phyloP scores from a whole-genome alignment of 2,888 invertebrate genomes.

The Ditula angustiorana region DNA sequence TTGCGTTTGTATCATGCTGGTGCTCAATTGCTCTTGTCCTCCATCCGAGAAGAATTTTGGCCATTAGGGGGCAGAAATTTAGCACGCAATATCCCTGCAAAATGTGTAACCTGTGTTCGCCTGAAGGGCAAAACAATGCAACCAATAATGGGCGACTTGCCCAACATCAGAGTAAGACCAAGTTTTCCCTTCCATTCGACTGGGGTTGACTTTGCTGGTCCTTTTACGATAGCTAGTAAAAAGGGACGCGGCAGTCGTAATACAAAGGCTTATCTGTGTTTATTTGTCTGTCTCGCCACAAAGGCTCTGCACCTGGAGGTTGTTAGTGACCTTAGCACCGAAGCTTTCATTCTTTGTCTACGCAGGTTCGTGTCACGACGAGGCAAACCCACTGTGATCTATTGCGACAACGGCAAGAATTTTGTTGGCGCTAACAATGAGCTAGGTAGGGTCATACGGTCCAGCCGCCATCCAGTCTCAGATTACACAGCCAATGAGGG shows the following conservation, averaged over 20 bases:
- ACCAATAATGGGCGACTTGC: background rate
- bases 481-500: background rate
- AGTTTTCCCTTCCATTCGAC: background rate
- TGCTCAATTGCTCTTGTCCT: background rate
- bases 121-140: background rate
- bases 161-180: background rate
- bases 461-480: conserved; percentile 6
- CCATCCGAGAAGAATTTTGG: background rate
- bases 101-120: background rate
- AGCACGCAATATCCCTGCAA: background rate
- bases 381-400: conserved; percentile 14
- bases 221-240: conserved; percentile 18
- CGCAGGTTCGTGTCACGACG: conserved; percentile 12
- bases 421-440: conserved; percentile 13
- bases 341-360: conserved; percentile 13
- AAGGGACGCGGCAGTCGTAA: conserved; percentile 16
- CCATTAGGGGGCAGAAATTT: background rate
- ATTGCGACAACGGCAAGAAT: background rate
- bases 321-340: conserved; percentile 3
- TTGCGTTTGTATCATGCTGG: background rate
- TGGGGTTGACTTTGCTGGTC: conserved; percentile 14
- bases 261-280: conserved; percentile 7
- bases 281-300: conserved; percentile 4
- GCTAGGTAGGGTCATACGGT: conserved; percentile 17
- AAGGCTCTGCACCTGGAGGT: conserved; percentile 6